Evolutionary conservation across 64 coral and sea anemone species (phyloP), one percentile per base, ranked within the genome.

Genomic region (Acropora yongei): DNA sequence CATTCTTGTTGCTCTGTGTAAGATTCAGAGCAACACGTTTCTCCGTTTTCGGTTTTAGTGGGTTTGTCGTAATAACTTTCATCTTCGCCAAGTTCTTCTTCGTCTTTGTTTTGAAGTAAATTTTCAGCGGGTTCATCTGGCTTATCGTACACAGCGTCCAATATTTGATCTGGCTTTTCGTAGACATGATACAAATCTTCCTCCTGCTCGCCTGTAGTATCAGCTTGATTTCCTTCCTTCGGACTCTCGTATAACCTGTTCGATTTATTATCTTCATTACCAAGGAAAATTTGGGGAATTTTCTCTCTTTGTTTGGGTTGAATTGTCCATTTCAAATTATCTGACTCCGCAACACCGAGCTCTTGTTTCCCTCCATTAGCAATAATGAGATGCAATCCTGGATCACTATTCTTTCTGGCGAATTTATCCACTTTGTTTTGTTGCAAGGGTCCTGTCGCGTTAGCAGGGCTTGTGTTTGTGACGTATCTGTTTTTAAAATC

Each of bases 401-500:
- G 82, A n/a, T 85, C 82, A 20, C 82, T 85, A 6, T 85, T 85
- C 82, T 85, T 85, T 30, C 82, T 65, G 3, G 58, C 42, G 10
- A 20, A 30, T 71, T 71, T 85, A 41, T 85, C 82, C 42, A 85
- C 47, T 69, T 71, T 68, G 6, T 48, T 85, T 71, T 84, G 80
- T 3, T 65, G 65, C 17, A 85, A 69, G 46, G 82, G 82, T 6
- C 82, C 82, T 41, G 82, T 85, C 8, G 41, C 58, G 45, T 85
- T 85, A 9, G 65, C 41, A 47, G 82, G 82, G 45, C 61, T 68
- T 48, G 61, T 72, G 46, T 85, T 72, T 14, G 17, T 47, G 17
- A 85, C 82, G 47, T 85, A 85, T 30, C 82, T 85, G 6, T 85
- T 85, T n/a, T 86, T 68, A 13, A 93, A 87, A 14, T 97, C 95